Evolutionary conservation across 2,888 invertebrate genomes (phyloP).

Genomic region (Monoplex corrugatus): DNA sequence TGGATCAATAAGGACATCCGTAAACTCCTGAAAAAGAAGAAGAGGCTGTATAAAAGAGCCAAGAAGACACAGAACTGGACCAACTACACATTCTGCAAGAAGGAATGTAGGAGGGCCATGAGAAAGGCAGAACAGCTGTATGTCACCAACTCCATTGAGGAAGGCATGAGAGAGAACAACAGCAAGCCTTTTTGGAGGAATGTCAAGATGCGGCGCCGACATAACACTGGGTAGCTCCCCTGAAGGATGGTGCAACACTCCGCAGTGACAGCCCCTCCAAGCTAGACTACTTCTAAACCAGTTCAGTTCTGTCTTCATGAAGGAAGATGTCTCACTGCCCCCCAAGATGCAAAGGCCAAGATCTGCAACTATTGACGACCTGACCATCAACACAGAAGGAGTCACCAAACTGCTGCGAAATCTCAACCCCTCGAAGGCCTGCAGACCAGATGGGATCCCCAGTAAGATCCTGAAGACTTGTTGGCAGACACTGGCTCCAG

Average conservation of each 20-base stretch:
- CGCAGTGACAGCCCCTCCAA: neutral
- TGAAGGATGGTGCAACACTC: neutral
- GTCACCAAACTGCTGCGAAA: no score
- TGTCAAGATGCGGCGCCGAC: neutral
- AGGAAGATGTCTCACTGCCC: neutral
- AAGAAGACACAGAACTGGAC: neutral
- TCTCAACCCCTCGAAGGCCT: no score
- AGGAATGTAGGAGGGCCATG: neutral
- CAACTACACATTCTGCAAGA: neutral
- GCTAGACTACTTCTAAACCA: neutral
- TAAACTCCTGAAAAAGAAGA: conserved; percentile 11
- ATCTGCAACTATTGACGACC: no score
- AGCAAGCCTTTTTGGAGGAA: neutral
- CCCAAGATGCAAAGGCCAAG: no score
- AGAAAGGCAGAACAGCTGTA: neutral
- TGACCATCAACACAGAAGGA: no score
- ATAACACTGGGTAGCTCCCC: no score
- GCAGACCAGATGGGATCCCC: no score
- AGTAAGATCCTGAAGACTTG: no score
- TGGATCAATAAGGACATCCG: neutral
- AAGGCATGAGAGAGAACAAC: neutral
- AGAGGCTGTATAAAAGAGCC: neutral
- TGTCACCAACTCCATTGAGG: neutral
- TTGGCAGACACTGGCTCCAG: no score
- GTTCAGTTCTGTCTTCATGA: neutral